Evolutionary conservation across 2,113 vertebrate genomes (phyloP).

Genomic region (Pandion haliaetus): DNA sequence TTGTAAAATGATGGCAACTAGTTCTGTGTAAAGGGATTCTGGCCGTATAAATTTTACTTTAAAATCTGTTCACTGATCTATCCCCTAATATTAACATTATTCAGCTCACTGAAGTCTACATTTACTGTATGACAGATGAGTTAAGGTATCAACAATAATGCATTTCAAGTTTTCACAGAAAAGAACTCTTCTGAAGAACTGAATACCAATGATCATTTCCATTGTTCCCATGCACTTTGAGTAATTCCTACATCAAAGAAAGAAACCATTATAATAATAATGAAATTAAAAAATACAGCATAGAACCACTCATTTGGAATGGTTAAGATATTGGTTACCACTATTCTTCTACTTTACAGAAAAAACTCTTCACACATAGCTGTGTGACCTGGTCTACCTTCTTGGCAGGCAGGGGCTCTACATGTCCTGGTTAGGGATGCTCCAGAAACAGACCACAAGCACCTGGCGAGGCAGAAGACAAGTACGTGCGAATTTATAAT

Average conservation of each 20-base stretch:
- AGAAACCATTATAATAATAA: not conserved
- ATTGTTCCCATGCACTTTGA: not conserved
- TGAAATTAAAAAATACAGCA: not conserved
- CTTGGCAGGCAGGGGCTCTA: not conserved
- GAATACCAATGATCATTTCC: not conserved
- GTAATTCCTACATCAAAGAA: not conserved
- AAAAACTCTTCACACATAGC: not conserved
- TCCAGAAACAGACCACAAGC: not conserved
- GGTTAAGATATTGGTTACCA: not conserved
- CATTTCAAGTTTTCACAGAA: not conserved
- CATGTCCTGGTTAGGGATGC: rapidly evolving
- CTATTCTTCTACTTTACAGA: not conserved
- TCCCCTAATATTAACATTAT: not conserved
- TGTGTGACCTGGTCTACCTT: not conserved
- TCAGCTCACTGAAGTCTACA: not conserved
- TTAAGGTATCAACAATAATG: not conserved
- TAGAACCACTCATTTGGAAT: not conserved
- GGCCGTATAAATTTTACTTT: not conserved
- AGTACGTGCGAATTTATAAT: not conserved
- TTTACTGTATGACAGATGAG: not conserved
- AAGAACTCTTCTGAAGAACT: not conserved
- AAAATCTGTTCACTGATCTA: not conserved
- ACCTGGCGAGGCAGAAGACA: not conserved
- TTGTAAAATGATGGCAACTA: not conserved
- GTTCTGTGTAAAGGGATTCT: not conserved